Evolutionary conservation across 1,140 invertebrate species (phyloP), one percentile per base, ranked within the genome.

Genomic region (Calliopsis andreniformis): DNA sequence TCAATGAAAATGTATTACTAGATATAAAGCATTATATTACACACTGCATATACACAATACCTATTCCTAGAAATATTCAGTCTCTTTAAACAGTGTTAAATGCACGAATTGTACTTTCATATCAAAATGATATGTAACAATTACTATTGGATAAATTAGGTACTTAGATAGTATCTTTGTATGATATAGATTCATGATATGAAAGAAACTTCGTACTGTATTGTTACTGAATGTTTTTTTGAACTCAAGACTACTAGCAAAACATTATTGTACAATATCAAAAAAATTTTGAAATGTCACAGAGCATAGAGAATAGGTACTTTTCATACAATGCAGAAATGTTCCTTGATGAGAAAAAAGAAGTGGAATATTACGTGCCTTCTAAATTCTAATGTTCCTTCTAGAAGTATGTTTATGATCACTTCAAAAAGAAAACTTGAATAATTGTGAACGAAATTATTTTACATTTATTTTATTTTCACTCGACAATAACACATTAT

Each of bases 331-430:
- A 32, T n/a, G 23, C 42, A 64, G 64, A 76, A 23, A 76, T 67
- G 64, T 83, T 83, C 70, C 69, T 84, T 43, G 77, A 71, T 70
- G 32, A 78, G 47, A 59, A 79, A 71, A 71, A 39, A 59, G 64
- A 70, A 67, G 73, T 80, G 58, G 75, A 75, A 77, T 53, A 77
- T 78, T 25, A 59, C 71, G 87, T 89, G 87, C 87, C 87, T 89
- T 89, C 69, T 79, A 80, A 83, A 68, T 81, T 69, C 56, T 70
- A 78, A 78, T 80, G 70, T 86, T 86, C 79, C 72, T 86, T 70
- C 47, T 42, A 62, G 35, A 63, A 47, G 55, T 56, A 53, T 35
- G 18, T 67, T 70, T 59, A 64, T 51, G 53, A 39, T n/a, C 59
- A 28, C 10, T 35, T 49, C 20, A 45, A 10, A 32, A 20, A n/a